Evolutionary conservation across 2,113 vertebrate genomes (phyloP), one percentile per base, ranked within the genome.

Genomic region (Etheostoma cragini): DNA sequence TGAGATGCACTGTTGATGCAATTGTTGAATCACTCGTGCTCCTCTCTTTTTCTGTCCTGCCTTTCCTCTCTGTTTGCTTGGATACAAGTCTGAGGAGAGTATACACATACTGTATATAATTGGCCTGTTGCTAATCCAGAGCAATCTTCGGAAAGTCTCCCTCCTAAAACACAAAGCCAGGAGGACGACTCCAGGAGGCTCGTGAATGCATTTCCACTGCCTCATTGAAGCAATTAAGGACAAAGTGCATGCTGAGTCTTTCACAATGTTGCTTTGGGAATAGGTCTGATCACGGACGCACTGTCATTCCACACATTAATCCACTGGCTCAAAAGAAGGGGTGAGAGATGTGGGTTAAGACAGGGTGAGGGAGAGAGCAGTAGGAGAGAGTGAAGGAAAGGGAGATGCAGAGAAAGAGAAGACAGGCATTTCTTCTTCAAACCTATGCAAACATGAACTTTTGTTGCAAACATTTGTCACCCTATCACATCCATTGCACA

Each of bases 221-320:
- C 87, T 92, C 76, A 83, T 72, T 86, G 88, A 80, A 87, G 87
- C 87, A 90, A 90, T 92, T 83, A 73, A 71, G 81, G 81, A 87
- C 90, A 92, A 92, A 93, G 90, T 91, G 87, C 88, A 71, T 3
- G 71, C 85, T 22, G 77, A 82, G 84, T 69, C 67, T 92, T 94
- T 92, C 83, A 90, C 78, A 91, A 88, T 57, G 87, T 11, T 82
- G 83, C 90, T 87, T 69, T 85, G 88, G 87, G 82, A 90, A 87
- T 72, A 22, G 58, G 62, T 89, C 78, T n/a, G 63, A 92, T 88
- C 87, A 75, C 87, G 61, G 85, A 91, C 82, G 76, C 45, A 46
- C 83, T 83, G 87, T 88, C 90, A 81, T 92, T 83, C 84, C 88
- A 67, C 81, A 83, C 80, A 79, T 72, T 78, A 83, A 90, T 81